Conservation (phyloP, 2,113 vertebrate species). For the Buteo buteo region DNA sequence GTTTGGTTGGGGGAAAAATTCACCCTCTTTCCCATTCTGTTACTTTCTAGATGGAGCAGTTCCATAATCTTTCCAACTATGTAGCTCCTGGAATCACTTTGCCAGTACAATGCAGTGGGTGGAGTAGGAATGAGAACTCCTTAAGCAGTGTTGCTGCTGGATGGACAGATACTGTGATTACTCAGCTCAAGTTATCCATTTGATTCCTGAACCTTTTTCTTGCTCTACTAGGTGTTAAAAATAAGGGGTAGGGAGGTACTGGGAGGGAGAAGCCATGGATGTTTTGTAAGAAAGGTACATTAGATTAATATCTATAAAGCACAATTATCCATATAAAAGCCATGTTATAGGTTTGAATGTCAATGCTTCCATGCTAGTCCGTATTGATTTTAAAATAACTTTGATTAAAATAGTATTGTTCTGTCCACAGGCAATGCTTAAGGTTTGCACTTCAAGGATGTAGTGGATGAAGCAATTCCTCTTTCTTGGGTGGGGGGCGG, state of each 20-base stretch:
- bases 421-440: background rate
- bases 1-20: rapidly evolving
- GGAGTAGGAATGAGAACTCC: background rate
- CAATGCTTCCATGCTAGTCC: background rate
- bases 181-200: background rate
- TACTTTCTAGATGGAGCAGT: background rate
- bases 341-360: background rate
- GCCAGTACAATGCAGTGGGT: background rate
- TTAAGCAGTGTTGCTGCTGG: background rate
- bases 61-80: background rate
- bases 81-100: background rate
- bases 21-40: background rate
- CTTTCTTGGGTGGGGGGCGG: background rate
- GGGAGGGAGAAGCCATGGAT: background rate
- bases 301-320: background rate
- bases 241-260: background rate
- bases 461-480: background rate
- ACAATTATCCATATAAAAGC: background rate
- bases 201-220: background rate
- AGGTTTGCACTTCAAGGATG: background rate
- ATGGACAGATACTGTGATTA: background rate
- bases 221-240: background rate
- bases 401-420: background rate
- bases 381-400: background rate
- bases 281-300: background rate